A percentile compares a stretch with the other conserved stretches of the same genome.
Evolutionary conservation across 2,113 vertebrate species (phyloP).

Genomic region (Channa argus): DNA sequence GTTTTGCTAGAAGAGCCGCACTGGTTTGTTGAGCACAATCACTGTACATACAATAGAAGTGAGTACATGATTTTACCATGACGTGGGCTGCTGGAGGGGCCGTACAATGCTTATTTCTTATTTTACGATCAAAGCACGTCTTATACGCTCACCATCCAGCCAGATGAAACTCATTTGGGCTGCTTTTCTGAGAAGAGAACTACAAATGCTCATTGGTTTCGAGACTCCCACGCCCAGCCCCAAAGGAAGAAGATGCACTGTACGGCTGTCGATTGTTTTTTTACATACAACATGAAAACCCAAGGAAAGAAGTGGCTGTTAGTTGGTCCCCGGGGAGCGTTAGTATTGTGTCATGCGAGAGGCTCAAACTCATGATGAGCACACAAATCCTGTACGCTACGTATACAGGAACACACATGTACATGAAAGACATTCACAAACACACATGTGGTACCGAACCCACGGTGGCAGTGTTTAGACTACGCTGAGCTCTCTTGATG

Average conservation of each 20-base stretch:
- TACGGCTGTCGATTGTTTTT: slow-evolving; percentile 25
- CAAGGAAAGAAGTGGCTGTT: slow-evolving; percentile 51
- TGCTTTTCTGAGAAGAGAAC: slow-evolving; percentile 45
- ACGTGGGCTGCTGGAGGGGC: slow-evolving; percentile 28
- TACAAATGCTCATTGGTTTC: slow-evolving; percentile 39
- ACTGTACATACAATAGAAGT: slow-evolving; percentile 47
- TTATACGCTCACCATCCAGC: slow-evolving; percentile 40
- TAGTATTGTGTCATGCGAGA: slow-evolving; percentile 53
- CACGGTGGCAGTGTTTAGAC: slow-evolving; percentile 66
- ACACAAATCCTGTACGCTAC: slow-evolving; percentile 20
- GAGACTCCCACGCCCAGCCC: slow-evolving; percentile 28
- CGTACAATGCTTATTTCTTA: slow-evolving; percentile 24
- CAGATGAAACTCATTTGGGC: slow-evolving; percentile 68
- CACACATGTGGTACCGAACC: slow-evolving; percentile 36
- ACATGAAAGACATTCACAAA: slow-evolving; percentile 21
- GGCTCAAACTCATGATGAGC: slow-evolving; percentile 46
- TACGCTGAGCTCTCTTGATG: slow-evolving; percentile 63
- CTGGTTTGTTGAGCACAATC: slow-evolving; percentile 55
- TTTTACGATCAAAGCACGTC: slow-evolving; percentile 56
- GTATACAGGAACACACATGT: slow-evolving; percentile 31
- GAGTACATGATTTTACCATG: slow-evolving; percentile 39
- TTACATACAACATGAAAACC: slow-evolving; percentile 51
- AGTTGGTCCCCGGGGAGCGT: slow-evolving; percentile 56
- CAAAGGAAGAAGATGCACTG: slow-evolving; percentile 26
- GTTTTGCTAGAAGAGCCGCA: slow-evolving; percentile 60